Base-by-base conservation (phyloP, 2,113 vertebrate species). In the Pleuronectes platessa region DNA sequence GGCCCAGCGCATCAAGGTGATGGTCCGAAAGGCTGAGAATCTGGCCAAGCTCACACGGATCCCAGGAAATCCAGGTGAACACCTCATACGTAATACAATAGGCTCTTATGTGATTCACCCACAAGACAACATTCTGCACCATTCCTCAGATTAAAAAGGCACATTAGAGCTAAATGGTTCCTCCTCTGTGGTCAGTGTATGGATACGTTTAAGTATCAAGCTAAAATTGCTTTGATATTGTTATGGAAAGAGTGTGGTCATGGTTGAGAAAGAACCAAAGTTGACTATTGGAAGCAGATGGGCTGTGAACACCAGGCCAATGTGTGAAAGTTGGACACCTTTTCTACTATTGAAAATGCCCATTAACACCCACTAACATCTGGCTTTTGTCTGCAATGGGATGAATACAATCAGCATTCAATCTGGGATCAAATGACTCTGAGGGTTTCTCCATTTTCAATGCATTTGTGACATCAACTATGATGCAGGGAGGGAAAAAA, bases 1-100 rank as follows among this genome's bases (percentile, higher is more conserved):
- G 9, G 95, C 95, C 51, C 89, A 92, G 49, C 91, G 94, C 24
- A 92, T 96, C 83, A 96, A 96, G 85, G 95, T 96, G 81, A 94
- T 96, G 94, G 91, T 96, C 9, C 81, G 90, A 45, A 96, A 95
- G 83, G 96, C 95, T 0, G 92, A 95, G 81, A 92, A 89, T 21
- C 88, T 96, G 83, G 74, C 82, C 77, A 93, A 90, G 76, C 92
- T 94, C 2, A 95, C 86, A 0, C 83, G 88, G 3, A 69, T 96
- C 78, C 95, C 90, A 0, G 95, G 96, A 20, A 40, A 87, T 0
- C 89, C 95, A 94, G 95, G 96, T 96, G 82, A 82, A 15, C 6
- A 26, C 20, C 1, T 23, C 40, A 42, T 42, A 42, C 47, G 0
- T 13, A 66, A 5, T 20, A 51, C 18, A 51, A 51, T 4, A 42